phyloP scores from a whole-genome alignment of 2,113 vertebrate genomes.

The Oreochromis aureus region DNA sequence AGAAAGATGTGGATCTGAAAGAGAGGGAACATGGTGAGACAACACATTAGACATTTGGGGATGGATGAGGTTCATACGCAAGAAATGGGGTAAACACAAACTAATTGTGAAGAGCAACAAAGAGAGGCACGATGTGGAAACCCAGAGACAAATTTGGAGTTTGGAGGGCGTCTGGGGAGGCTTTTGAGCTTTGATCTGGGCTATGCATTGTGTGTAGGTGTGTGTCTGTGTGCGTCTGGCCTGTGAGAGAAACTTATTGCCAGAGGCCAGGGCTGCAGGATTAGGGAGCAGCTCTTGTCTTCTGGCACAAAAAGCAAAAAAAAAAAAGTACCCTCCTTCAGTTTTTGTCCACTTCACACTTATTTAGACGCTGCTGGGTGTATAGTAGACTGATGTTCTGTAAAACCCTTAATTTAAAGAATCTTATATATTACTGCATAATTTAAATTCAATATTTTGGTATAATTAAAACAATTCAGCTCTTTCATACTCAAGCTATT shows the following conservation, averaged over 20 bases:
- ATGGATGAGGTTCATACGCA: background rate
- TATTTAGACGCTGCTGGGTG: background rate
- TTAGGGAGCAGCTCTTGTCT: conserved; percentile 23
- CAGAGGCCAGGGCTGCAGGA: conserved; percentile 38
- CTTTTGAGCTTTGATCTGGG: conserved; percentile 59
- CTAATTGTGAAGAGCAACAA: background rate
- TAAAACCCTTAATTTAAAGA: background rate
- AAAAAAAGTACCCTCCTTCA: background rate
- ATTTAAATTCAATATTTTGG: background rate
- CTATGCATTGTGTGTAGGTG: conserved; percentile 9
- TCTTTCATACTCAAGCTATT: background rate
- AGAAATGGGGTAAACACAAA: background rate
- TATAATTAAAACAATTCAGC: background rate
- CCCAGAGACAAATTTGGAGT: conserved; percentile 13
- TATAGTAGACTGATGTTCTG: background rate
- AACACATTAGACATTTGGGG: background rate
- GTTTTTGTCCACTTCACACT: background rate
- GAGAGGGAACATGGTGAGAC: background rate
- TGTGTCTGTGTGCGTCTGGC: conserved; percentile 22
- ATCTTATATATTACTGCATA: background rate
- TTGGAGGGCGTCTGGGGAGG: conserved; percentile 12
- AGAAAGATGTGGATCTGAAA: background rate
- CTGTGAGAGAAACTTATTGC: conserved; percentile 24
- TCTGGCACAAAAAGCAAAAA: background rate
- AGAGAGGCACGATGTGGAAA: background rate